Percentiles rank a stretch among this genome's conserved stretches.
Conservation (phyloP, 2,113 vertebrate species). For the Cynoglossus semilaevis region DNA sequence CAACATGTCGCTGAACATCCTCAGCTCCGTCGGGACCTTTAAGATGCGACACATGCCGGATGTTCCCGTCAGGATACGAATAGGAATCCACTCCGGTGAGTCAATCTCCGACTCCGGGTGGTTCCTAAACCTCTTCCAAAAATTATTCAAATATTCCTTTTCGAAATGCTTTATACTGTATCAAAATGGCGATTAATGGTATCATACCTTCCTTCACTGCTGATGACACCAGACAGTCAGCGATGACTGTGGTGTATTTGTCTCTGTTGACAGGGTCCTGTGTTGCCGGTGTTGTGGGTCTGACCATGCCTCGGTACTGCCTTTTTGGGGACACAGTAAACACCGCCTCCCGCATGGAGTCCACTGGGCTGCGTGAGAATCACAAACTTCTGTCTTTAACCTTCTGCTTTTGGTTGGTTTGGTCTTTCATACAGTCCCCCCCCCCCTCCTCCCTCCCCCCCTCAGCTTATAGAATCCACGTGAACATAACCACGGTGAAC, state of each 20-base stretch:
- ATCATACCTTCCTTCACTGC: no score
- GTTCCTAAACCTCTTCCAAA: no score
- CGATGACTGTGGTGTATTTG: neutral
- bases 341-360: constrained; percentile 90
- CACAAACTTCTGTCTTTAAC: neutral
- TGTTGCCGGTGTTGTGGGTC: constrained; percentile 85
- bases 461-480: constrained; percentile 90
- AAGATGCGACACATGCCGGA: constrained; percentile 91
- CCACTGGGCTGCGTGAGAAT: constrained; percentile 87
- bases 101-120: neutral
- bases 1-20: constrained; percentile 92
- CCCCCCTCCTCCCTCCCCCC: neutral
- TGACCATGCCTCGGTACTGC: constrained; percentile 93
- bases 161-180: no score
- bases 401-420: neutral
- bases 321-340: constrained; percentile 95
- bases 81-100: constrained; percentile 89
- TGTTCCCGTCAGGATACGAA: constrained; percentile 85
- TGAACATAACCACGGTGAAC: constrained; percentile 86
- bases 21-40: constrained; percentile 88
- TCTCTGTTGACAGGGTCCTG: constrained; percentile 79
- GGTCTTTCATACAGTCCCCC: neutral
- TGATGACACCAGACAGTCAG: no score
- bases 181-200: no score
- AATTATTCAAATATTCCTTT: no score